These are phyloP conservation scores for Podocnemis expansa DNA, from an alignment of 2,113 vertebrate species.

Conservation along the genomic window DNA sequence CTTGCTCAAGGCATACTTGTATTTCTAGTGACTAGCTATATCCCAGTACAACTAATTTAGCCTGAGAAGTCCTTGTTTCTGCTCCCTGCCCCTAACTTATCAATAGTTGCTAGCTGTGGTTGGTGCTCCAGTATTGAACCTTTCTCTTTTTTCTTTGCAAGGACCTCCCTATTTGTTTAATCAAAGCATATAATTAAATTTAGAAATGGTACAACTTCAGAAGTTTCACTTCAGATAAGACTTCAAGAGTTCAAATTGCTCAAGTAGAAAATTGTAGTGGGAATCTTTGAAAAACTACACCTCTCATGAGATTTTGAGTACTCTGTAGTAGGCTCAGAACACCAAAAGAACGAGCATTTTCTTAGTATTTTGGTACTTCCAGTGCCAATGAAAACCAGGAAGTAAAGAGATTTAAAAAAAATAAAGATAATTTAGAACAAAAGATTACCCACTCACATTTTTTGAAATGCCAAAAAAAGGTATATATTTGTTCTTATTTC, in stretches of 20 bases:
- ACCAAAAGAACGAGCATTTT: not conserved
- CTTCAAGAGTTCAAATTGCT: not conserved
- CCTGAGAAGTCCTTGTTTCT: not conserved
- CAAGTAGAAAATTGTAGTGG: not conserved
- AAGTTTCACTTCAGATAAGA: not conserved
- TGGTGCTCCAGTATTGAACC: not conserved
- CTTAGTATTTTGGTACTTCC: not conserved
- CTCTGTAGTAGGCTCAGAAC: not conserved
- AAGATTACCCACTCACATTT: not conserved
- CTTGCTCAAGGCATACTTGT: not conserved
- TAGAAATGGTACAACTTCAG: not conserved
- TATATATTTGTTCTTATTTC: not conserved
- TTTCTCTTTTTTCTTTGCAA: not conserved
- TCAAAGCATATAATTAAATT: not conserved
- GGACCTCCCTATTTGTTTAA: not conserved
- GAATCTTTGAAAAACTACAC: not conserved
- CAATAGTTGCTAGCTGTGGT: not conserved
- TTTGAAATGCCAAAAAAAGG: not conserved
- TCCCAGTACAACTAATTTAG: not conserved
- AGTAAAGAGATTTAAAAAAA: not conserved
- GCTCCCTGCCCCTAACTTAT: not conserved
- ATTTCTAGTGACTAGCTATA: not conserved
- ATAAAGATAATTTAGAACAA: not conserved
- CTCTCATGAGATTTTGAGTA: not conserved
- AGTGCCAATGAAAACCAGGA: not conserved